Base-by-base conservation (phyloP, 2,888 invertebrate genomes). In the Brenthis daphne region DNA sequence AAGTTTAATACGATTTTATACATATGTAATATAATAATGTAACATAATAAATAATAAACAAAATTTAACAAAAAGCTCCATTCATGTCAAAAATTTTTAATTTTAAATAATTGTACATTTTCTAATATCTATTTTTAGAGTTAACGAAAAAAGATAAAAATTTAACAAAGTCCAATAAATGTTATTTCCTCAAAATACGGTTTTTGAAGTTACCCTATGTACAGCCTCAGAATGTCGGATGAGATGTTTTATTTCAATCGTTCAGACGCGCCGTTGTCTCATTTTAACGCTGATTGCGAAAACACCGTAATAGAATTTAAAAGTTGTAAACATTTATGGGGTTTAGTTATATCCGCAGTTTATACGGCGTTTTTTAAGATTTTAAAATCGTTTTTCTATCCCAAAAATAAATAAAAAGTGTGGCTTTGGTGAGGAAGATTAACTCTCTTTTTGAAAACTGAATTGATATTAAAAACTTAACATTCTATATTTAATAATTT, bases 151-250 rank as follows among this genome's bases (percentile, higher is more conserved):
- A 43, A 43, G 11, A 37, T 8, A 37, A 43, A 11, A 11, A 43
- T 50, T 29, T 48, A 8, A 58, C 48, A n/a, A n/a, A 29, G 5
- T n/a, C 29, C 29, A 24, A 63, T 47, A 57, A 20, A 57, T 37
- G 37, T 37, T 16, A 63, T 53, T 37, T 53, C 43, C 3, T 37
- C 8, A 13, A 37, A 43, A 54, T 54, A 14, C 43, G 14, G 33
- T 53, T 53, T 37, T 53, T 37, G n/a, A 14, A 20, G 43, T 51
- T 20, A 37, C 20, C 51, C 51, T 20, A 13, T 43, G 16, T 43
- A 43, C 68, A 70, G 69, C 69, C 71, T 72, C 70, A 76, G 76
- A 79, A 77, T 77, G 75, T 65, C 74, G 71, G 71, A 75, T 73
- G 68, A 74, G 71, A 75, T 71, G 69, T 73, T 73, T 74, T 74